These are phyloP conservation scores for Crematogaster levior DNA, from an alignment of 2,888 invertebrate genomes.

Conservation along the genomic window DNA sequence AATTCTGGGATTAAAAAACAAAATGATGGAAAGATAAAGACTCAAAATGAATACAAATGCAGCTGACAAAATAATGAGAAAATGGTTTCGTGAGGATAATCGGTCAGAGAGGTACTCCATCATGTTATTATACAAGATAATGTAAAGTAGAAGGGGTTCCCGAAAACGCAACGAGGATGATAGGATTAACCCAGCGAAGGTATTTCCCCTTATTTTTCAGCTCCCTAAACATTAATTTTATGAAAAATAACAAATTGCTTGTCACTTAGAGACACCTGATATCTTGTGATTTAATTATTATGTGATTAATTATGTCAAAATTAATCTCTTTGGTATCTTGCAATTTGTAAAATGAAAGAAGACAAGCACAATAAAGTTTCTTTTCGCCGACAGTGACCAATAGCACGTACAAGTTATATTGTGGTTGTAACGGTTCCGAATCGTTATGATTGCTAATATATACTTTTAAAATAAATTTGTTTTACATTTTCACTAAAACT, in stretches of 20 bases:
- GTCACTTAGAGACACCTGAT: constrained; percentile 3
- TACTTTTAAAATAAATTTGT: constrained; percentile 10
- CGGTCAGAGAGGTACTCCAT: not conserved
- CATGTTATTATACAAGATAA: constrained; percentile 14
- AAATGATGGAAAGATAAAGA: not conserved
- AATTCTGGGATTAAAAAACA: not conserved
- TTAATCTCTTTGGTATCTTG: constrained; percentile 5
- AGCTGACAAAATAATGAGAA: constrained; percentile 5
- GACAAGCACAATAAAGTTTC: not conserved
- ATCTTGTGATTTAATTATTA: constrained; percentile 34
- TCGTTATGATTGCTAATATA: not conserved
- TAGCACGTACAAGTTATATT: not conserved
- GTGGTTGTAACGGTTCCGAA: not conserved
- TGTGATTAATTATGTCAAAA: constrained; percentile 28
- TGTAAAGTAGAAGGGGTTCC: constrained; percentile 3
- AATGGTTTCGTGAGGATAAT: constrained; percentile 19
- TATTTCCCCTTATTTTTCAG: constrained; percentile 26
- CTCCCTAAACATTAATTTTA: constrained; percentile 19
- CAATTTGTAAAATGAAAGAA: not conserved
- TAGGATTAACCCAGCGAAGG: constrained; percentile 32
- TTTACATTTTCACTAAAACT: not conserved
- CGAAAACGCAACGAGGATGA: constrained; percentile 22
- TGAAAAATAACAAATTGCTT: constrained; percentile 20
- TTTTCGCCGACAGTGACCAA: not conserved
- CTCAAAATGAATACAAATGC: not conserved